These are phyloP conservation scores for Strigamia maritima DNA, from an alignment of 2,888 invertebrate genomes.

Conservation along the genomic window DNA sequence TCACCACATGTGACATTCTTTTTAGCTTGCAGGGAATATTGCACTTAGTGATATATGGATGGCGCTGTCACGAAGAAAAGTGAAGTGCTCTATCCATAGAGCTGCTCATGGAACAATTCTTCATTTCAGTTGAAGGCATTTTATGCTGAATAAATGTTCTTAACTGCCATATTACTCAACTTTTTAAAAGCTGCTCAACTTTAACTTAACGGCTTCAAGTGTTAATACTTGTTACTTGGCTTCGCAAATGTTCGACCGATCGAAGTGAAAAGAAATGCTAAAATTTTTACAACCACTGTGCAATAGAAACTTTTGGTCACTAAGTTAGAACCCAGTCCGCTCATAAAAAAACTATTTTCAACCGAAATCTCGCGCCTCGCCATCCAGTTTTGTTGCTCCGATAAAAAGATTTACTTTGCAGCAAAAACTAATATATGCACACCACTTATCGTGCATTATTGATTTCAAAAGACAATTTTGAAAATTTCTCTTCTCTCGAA, in stretches of 20 bases:
- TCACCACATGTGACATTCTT: conserved; percentile 27
- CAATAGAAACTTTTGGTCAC: background rate
- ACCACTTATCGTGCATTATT: background rate
- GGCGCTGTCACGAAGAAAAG: conserved; percentile 14
- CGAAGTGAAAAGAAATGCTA: background rate
- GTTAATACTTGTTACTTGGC: background rate
- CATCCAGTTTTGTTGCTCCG: background rate
- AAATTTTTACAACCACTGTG: background rate
- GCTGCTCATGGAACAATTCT: conserved; percentile 24
- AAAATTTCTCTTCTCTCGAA: background rate
- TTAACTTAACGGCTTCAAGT: background rate
- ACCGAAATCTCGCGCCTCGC: background rate
- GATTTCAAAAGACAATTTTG: background rate
- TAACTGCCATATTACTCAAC: conserved; percentile 25
- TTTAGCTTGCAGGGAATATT: conserved; percentile 27
- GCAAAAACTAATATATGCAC: background rate
- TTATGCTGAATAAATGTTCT: conserved; percentile 22
- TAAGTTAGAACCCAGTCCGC: background rate
- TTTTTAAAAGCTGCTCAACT: conserved; percentile 21
- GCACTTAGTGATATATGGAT: conserved; percentile 27
- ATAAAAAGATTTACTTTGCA: background rate
- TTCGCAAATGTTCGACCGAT: conserved; percentile 1
- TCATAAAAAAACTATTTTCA: background rate
- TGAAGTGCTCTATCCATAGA: conserved; percentile 20
- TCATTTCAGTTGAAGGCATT: conserved; percentile 27